Conservation (phyloP, 2,113 vertebrate genomes). For the Perognathus longimembris region DNA sequence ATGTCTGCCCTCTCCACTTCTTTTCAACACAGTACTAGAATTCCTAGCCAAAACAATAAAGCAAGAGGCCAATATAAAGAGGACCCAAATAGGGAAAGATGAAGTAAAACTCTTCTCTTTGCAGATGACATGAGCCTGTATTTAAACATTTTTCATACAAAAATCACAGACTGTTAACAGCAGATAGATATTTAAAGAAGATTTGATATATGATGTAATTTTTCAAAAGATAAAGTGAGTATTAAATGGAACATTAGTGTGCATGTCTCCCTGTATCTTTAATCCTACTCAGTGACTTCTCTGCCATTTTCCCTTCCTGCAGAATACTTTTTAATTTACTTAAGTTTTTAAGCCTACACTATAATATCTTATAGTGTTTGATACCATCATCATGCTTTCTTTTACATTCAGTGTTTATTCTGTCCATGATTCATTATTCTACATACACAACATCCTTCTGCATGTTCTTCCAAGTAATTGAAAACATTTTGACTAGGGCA, state of each 20-base stretch:
- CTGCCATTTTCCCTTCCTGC: not conserved
- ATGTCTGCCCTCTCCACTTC: too few relatives aligned
- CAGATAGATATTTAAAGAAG: not conserved
- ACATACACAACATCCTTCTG: not conserved
- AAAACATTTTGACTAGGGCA: not conserved
- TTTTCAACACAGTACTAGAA: too few relatives aligned
- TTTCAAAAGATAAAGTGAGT: constrained; percentile 28
- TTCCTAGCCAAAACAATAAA: too few relatives aligned
- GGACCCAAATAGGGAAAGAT: too few relatives aligned
- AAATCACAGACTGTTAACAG: not conserved
- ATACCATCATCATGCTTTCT: not conserved
- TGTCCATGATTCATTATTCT: not conserved
- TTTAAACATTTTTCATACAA: not conserved
- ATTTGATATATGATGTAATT: not conserved
- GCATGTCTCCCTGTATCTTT: too few relatives aligned
- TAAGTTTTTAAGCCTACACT: not conserved
- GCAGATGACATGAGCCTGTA: too few relatives aligned
- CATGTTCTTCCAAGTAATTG: not conserved
- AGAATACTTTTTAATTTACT: not conserved
- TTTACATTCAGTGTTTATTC: not conserved
- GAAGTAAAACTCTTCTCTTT: too few relatives aligned
- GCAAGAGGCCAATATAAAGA: too few relatives aligned
- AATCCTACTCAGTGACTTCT: not conserved
- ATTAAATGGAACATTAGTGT: not conserved
- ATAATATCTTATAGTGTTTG: not conserved